Evolutionary conservation across 2,113 vertebrate genomes (phyloP), one percentile per base, ranked within the genome.

Genomic region (Dascyllus trimaculatus): DNA sequence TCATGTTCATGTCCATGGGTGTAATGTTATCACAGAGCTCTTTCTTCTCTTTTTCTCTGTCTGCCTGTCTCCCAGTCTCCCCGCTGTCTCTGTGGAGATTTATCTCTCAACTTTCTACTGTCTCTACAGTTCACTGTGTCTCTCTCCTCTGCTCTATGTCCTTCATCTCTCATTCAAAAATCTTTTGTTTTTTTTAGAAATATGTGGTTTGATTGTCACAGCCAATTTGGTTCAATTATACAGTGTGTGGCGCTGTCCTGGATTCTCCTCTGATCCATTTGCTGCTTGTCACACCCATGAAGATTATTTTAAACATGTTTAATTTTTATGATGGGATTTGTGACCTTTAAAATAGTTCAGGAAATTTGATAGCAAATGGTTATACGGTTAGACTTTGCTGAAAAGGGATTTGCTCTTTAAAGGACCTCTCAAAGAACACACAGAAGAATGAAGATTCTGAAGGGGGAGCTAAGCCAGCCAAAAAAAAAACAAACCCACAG

Each of bases 1-100:
- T 59, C 45, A 74, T 85, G 86, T 81, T 66, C 64, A 72, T 80
- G 65, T 88, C 76, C 49, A 75, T 72, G 80, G 76, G 51, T 82
- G 73, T 78, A 60, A 78, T 24, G 72, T 80, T 86, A 82, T 82
- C 78, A 71, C 81, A 76, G 49, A 59, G 52, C 76, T 77, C 59
- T 68, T 71, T 71, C 51, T 78, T 75, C 80, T 78, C 68, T 67
- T 17, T 25, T 22, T 32, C 48, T 71, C 79, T 52, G 24, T 66
- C 74, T 65, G 48, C 40, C 53, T 71, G 68, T 78, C 59, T 82
- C 17, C 51, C 54, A 43, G 45, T 85, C 74, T 67, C 77, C 60
- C 71, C 80, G 52, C 65, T 74, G 46, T 60, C 53, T 71, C 51
- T 40, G 64, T 71, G 71, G 49, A 46, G 66, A 67, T 77, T 84